Conservation (phyloP, 92 coral and sea anemone genomes). For the Nematostella vectensis region DNA sequence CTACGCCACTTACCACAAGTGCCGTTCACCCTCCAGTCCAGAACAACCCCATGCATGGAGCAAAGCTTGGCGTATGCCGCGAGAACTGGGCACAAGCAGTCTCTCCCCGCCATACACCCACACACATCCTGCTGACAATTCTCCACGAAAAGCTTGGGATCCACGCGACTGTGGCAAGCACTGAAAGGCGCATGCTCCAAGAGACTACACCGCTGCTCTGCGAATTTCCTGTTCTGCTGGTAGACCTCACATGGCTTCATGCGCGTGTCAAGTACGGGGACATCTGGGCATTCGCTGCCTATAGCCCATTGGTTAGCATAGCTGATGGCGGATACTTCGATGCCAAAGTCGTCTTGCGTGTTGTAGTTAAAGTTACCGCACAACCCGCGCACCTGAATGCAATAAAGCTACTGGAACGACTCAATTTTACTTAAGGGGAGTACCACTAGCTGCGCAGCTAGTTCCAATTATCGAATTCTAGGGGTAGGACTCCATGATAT, state of each 20-base stretch:
- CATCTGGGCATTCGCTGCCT: slow-evolving; percentile 40
- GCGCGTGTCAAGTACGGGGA: slow-evolving; percentile 14
- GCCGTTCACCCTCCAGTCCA: slow-evolving; percentile 42
- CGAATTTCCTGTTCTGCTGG: slow-evolving; percentile 41
- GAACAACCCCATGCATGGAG: slow-evolving; percentile 34
- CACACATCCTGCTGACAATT: slow-evolving; percentile 61
- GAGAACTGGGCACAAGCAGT: slow-evolving; percentile 45
- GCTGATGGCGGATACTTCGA: slow-evolving; percentile 42
- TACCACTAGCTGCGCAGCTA: too few species aligned
- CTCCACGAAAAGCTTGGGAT: slow-evolving; percentile 47
- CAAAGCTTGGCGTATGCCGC: slow-evolving; percentile 56
- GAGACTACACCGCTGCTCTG: slow-evolving; percentile 36
- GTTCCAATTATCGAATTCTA: too few species aligned
- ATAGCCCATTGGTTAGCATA: slow-evolving; percentile 54
- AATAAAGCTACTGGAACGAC: too few species aligned
- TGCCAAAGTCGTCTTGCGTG: slow-evolving; percentile 56
- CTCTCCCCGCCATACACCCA: slow-evolving; percentile 34
- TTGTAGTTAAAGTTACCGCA: slow-evolving; percentile 60
- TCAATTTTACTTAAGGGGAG: too few species aligned
- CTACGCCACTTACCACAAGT: slow-evolving; percentile 55
- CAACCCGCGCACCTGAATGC: slow-evolving; percentile 41
- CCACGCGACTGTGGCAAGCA: slow-evolving; percentile 46
- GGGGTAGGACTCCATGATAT: too few species aligned
- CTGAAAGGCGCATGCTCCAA: slow-evolving; percentile 49
- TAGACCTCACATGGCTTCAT: slow-evolving; percentile 51